Base-by-base conservation (phyloP, 2,797 vertebrate species). In the Selene dorsalis region DNA sequence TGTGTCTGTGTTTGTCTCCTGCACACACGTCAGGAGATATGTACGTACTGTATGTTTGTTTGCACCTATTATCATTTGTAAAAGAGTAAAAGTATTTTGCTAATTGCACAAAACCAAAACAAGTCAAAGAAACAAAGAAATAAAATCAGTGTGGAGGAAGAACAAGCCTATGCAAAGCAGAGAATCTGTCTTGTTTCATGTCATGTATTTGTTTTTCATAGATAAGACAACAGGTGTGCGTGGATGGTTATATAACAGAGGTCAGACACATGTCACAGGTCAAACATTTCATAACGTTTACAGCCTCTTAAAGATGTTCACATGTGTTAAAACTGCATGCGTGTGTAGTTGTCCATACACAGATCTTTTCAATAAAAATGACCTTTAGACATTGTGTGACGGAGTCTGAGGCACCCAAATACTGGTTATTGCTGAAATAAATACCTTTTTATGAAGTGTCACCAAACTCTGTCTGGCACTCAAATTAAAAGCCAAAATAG, bases 81-180 rank as follows among this genome's bases (percentile, higher is more conserved):
- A 89, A 84, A 84, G 75, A 88, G 85, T 77, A 87, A 86, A 87
- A 88, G 68, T 88, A 79, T 87, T 93, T 90, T 92, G 86, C 85
- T 83, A 77, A 88, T 89, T 88, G 91, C 91, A 92, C 91, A 93
- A 93, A 73, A 93, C 91, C 89, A 91, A 92, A 93, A 90, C 74
- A 80, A 88, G 30, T 57, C 47, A 82, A 73, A 83, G 14, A 82
- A 76, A 87, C 38, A 66, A 69, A 83, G 48, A 87, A 84, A 93
- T 87, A 80, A 91, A 88, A 57, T 74, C 43, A 73, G 79, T 84
- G 57, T 80, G 65, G 76, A 84, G 65, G 77, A 86, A 84, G 55
- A 90, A 76, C 73, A 73, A 87, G 88, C 73, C 87, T 89, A 90
- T 92, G 87, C 90, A 93, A 93, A 84, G 73, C 80, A 89, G 63